These are phyloP conservation scores for Tyria jacobaeae DNA, from an alignment of 2,888 invertebrate species.

Conservation along the genomic window DNA sequence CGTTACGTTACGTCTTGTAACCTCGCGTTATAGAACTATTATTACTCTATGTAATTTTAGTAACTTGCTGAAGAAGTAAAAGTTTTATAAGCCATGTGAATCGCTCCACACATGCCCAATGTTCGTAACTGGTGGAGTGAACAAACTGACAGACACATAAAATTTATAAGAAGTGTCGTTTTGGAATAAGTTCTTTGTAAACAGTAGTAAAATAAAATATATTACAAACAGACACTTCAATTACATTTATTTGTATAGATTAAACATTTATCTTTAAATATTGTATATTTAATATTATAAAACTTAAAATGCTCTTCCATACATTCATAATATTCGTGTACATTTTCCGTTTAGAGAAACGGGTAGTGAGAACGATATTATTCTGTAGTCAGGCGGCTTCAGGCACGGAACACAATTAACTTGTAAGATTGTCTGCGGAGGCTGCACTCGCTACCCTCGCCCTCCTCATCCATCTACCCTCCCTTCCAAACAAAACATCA, in stretches of 20 bases:
- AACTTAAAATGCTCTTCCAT: conserved; percentile 18
- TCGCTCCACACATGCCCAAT: too few relatives aligned
- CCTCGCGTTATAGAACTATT: too few relatives aligned
- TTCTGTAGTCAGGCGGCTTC: conserved; percentile 81
- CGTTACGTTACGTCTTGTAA: background rate
- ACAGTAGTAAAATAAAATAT: too few relatives aligned
- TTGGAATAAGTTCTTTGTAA: too few relatives aligned
- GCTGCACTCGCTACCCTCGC: conserved; percentile 81
- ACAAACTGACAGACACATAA: too few relatives aligned
- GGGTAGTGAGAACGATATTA: conserved; percentile 76
- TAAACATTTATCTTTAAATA: too few relatives aligned
- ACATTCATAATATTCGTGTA: conserved; percentile 24
- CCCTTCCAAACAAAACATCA: conserved; percentile 86
- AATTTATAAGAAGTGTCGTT: too few relatives aligned
- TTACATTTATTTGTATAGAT: background rate
- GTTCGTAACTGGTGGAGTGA: too few relatives aligned
- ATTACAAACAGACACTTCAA: too few relatives aligned
- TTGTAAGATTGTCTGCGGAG: conserved; percentile 87
- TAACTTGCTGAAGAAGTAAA: too few relatives aligned
- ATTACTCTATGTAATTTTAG: too few relatives aligned
- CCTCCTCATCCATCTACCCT: conserved; percentile 81
- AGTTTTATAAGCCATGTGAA: too few relatives aligned
- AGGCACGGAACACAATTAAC: conserved; percentile 87
- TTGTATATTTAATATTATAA: background rate
- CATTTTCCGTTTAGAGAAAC: conserved; percentile 40